Conservation (phyloP, 2,888 invertebrate genomes). For the Thera britannica region DNA sequence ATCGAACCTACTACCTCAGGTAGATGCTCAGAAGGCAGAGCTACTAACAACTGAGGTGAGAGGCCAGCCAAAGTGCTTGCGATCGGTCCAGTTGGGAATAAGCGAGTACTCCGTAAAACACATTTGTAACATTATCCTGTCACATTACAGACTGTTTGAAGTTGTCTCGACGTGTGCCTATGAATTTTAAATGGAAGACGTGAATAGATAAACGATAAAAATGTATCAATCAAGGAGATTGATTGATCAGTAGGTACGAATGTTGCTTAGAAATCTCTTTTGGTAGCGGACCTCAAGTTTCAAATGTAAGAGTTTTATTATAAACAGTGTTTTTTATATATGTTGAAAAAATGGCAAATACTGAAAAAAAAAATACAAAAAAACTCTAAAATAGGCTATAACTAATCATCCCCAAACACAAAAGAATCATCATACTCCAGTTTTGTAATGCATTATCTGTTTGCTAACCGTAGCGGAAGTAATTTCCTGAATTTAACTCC, state of each 20-base stretch:
- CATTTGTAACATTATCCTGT: constrained; percentile 60
- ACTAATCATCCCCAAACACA: no score
- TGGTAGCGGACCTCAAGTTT: not conserved
- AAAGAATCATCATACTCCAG: not conserved
- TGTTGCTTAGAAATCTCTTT: not conserved
- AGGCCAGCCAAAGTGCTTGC: constrained; percentile 9
- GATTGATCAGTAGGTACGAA: constrained; percentile 1
- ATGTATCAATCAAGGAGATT: constrained; percentile 27
- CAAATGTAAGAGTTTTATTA: not conserved
- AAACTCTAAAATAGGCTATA: not conserved
- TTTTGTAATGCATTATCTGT: not conserved
- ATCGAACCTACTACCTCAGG: no score
- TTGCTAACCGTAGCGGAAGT: not conserved
- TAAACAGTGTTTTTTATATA: not conserved
- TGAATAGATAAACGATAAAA: constrained; percentile 22
- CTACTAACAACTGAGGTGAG: no score
- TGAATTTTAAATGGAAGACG: constrained; percentile 34
- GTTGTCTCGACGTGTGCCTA: constrained; percentile 37
- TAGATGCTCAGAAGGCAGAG: no score
- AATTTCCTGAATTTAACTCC: constrained; percentile 4
- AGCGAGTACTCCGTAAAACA: constrained; percentile 54
- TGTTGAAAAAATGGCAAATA: no score
- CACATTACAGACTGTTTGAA: constrained; percentile 60
- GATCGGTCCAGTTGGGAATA: constrained; percentile 54
- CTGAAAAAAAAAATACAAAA: no score